phyloP scores from a whole-genome alignment of 1,140 invertebrate species.

The Papilio machaon region DNA sequence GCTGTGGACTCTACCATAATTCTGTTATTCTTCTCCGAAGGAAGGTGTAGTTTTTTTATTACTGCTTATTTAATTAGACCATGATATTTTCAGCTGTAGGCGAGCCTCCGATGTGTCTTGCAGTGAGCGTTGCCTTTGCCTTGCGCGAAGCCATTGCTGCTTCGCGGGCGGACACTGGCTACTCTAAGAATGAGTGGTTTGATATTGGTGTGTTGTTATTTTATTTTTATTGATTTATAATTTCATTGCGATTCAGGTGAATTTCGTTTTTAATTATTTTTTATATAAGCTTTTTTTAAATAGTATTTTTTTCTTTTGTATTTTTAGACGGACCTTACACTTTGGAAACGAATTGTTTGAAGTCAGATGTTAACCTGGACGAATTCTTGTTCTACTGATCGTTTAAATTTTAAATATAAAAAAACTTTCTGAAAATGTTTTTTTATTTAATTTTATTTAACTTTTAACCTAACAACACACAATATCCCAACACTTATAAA shows the following conservation, averaged over 20 bases:
- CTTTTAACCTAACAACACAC: not conserved
- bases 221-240: too few species aligned
- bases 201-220: constrained; percentile 53
- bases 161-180: constrained; percentile 36
- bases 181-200: constrained; percentile 36
- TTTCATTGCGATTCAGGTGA: too few species aligned
- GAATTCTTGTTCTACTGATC: constrained; percentile 10
- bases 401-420: not conserved
- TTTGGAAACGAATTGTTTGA: constrained; percentile 19
- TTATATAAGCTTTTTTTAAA: not conserved
- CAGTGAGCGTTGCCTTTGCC: constrained; percentile 57
- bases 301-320: not conserved
- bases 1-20: too few species aligned
- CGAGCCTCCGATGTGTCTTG: constrained; percentile 57
- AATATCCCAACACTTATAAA: not conserved
- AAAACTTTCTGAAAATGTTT: not conserved
- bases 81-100: constrained; percentile 67
- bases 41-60: too few species aligned
- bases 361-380: constrained; percentile 16
- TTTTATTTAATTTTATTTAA: not conserved
- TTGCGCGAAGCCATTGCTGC: constrained; percentile 55
- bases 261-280: not conserved
- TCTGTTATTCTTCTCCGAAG: too few species aligned
- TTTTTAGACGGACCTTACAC: constrained; percentile 33
- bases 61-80: constrained; percentile 77